Base-by-base conservation (phyloP, 2,888 invertebrate species). In the Lathronympha strigana region DNA sequence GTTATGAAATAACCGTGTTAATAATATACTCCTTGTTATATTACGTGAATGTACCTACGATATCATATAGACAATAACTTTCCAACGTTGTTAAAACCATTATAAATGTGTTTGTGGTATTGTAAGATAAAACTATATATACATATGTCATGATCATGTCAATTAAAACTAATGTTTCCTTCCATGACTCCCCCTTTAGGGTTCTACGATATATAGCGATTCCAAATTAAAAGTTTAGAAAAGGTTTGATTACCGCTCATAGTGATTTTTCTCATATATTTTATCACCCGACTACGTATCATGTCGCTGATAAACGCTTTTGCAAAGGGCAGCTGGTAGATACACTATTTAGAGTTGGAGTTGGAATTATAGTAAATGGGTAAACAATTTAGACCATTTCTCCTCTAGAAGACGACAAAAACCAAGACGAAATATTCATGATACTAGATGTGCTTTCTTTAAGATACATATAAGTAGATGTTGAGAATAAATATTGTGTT, bases 31-130 rank as follows among this genome's bases (percentile, higher is more conserved):
- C 36, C 43, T 36, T 47, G 33, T 23, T 21, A 6, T 49, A 23
- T 13, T 31, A 40, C 19, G 5, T 58, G 47, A 31, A 60, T 45
- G 28, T 57, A 25, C 4, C 33, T 62, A 11, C 57, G 50, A 47
- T 54, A 64, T 61, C 69, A 68, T 36, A 47, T 66, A 62, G 75
- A 75, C 72, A 75, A 73, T 74, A 74, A 72, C 51, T 55, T 61
- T 63, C 68, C 67, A 63, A 66, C 68, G 58, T 72, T 67, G 55
- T 63, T 71, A 58, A 43, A 62, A 66, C 66, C 68, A 63, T 66
- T 63, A 62, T 57, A 43, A 67, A 13, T 64, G 21, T 47, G 45
- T 33, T 45, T 57, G 25, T 50, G 54, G 21, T 53, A 13, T 36
- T 38, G 31, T 47, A 54, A 45, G 36, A 11, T 50, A 45, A 61